Conservation (phyloP, 2,113 vertebrate genomes). For the Oncorhynchus mykiss region DNA sequence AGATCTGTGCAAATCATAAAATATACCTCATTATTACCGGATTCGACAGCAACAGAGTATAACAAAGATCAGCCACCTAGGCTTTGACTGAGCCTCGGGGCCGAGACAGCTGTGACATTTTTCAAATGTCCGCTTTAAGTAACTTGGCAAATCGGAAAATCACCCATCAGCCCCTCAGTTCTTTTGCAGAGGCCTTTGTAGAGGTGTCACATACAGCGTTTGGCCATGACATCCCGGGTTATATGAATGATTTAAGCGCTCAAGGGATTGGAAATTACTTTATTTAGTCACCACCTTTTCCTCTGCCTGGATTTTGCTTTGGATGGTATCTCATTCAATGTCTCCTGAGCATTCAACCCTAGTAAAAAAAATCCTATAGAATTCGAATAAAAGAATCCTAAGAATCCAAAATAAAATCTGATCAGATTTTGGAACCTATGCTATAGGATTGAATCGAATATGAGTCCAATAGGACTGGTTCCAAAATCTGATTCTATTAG, state of each 20-base stretch:
- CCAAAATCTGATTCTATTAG: too few relatives aligned
- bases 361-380: too few relatives aligned
- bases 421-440: too few relatives aligned
- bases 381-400: too few relatives aligned
- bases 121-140: conserved; percentile 45
- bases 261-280: conserved; percentile 64
- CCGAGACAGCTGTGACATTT: conserved; percentile 12
- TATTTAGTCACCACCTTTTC: conserved; percentile 52
- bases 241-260: conserved; percentile 69
- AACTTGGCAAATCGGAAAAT: conserved; percentile 42
- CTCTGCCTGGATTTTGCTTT: conserved; percentile 31
- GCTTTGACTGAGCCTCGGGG: conserved; percentile 26
- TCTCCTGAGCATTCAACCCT: conserved; percentile 51
- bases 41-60: conserved; percentile 42
- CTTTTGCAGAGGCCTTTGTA: conserved; percentile 50
- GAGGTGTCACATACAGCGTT: conserved; percentile 59
- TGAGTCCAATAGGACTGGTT: too few relatives aligned
- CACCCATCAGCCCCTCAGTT: conserved; percentile 30
- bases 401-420: too few relatives aligned
- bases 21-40: conserved; percentile 47
- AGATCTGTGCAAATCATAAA: conserved; percentile 16
- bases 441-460: too few relatives aligned
- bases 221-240: conserved; percentile 50
- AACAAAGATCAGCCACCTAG: conserved; percentile 25
- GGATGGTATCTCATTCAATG: conserved; percentile 53